A percentile compares a stretch with the other conserved stretches of the same genome.
These are phyloP conservation scores for Sisor rabdophorus DNA, from an alignment of 2,113 vertebrate genomes.

Conservation along the genomic window DNA sequence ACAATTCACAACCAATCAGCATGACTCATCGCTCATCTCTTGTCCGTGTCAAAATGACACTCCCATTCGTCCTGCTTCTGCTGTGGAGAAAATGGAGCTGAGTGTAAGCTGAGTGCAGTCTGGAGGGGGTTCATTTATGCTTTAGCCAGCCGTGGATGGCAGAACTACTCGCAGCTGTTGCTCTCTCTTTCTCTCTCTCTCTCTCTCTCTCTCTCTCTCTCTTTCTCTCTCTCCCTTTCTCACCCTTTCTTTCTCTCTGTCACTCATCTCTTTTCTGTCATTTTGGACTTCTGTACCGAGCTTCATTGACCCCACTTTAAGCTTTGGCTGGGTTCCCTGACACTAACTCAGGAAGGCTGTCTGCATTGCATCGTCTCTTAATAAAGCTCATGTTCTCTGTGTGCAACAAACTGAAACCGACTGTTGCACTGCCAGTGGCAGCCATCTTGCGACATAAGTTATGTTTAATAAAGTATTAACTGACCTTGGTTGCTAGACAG, in stretches of 20 bases:
- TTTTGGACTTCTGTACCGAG: constrained; percentile 37
- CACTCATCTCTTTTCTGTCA: constrained; percentile 1
- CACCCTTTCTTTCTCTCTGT: not conserved
- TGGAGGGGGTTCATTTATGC: constrained; percentile 12
- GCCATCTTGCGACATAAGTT: constrained; percentile 15
- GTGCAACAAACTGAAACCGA: constrained; percentile 36
- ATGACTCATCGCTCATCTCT: constrained; percentile 10
- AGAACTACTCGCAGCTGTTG: constrained; percentile 22
- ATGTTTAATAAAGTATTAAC: constrained; percentile 14
- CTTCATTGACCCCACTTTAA: constrained; percentile 47
- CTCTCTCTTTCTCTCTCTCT: constrained; percentile 12
- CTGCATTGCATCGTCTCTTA: constrained; percentile 51
- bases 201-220: constrained; percentile 6
- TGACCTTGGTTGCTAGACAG: constrained; percentile 22
- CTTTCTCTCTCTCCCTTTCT: constrained; percentile 6
- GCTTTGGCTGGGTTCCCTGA: constrained; percentile 42
- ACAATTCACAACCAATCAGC: not conserved
- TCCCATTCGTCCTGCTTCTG: constrained; percentile 10
- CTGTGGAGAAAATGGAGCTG: constrained; percentile 10
- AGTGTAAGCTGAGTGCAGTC: constrained; percentile 22
- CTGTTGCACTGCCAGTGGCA: constrained; percentile 5
- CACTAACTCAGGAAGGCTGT: constrained; percentile 33
- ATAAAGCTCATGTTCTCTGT: constrained; percentile 55
- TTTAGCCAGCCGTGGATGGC: constrained; percentile 15
- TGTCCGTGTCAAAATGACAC: not conserved